phyloP scores from a whole-genome alignment of 2,888 invertebrate genomes.

The Neoaliturus tenellus region DNA sequence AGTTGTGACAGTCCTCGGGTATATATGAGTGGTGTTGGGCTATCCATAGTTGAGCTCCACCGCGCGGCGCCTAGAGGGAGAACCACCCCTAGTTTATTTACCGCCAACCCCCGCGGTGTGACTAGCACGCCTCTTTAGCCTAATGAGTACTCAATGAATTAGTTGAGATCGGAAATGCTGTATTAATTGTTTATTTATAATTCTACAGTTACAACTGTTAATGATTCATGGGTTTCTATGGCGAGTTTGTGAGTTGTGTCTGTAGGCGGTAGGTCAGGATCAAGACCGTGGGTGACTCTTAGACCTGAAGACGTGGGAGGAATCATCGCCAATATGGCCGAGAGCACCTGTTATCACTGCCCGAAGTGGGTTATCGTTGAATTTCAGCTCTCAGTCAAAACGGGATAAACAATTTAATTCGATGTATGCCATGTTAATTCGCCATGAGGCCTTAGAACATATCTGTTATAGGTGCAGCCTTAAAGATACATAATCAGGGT shows the following conservation, averaged over 20 bases:
- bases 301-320: neutral
- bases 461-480: too few species aligned
- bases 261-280: neutral
- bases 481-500: neutral
- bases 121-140: neutral
- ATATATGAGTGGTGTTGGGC: neutral
- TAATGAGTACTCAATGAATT: neutral
- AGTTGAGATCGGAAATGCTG: too few species aligned
- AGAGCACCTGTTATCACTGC: conserved; percentile 12
- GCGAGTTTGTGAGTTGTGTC: too few species aligned
- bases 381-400: neutral
- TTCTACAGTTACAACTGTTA: too few species aligned
- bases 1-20: neutral
- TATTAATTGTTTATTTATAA: too few species aligned
- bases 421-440: too few species aligned
- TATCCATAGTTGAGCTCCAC: neutral
- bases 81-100: neutral
- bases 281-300: neutral
- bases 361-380: neutral
- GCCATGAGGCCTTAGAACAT: too few species aligned
- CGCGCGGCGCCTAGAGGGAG: neutral
- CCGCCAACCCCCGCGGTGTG: too few species aligned
- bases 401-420: neutral
- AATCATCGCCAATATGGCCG: neutral
- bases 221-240: too few species aligned